A percentile compares a stretch with the other conserved stretches of the same genome.
Evolutionary conservation across 37 sponge, comb jelly and placozoan genomes (phyloP).

Genomic region (Spongilla lacustris): DNA sequence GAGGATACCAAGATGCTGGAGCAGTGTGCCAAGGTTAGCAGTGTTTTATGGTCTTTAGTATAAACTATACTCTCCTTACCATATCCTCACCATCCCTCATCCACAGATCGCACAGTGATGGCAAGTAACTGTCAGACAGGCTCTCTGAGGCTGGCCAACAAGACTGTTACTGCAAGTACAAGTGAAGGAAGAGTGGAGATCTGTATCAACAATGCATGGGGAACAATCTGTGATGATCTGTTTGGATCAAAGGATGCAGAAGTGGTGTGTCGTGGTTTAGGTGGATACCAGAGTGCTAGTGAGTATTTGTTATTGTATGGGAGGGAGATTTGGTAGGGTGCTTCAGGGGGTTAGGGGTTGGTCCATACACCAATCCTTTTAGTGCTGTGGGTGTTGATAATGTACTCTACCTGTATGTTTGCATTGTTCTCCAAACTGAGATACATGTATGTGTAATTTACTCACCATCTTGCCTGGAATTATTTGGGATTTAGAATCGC

Average conservation of each 20-base stretch:
- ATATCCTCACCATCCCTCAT: not conserved
- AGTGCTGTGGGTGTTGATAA: too few relatives aligned
- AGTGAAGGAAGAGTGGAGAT: constrained; percentile 51
- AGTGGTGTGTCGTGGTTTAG: constrained; percentile 43
- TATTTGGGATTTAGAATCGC: too few relatives aligned
- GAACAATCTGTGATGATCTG: constrained; percentile 37
- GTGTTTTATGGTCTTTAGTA: not conserved
- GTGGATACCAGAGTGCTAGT: constrained; percentile 6
- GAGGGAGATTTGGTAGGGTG: too few relatives aligned
- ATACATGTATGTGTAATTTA: too few relatives aligned
- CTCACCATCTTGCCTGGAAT: too few relatives aligned
- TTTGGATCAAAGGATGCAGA: constrained; percentile 31
- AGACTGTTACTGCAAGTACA: not conserved
- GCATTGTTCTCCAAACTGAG: too few relatives aligned
- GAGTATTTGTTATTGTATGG: too few relatives aligned
- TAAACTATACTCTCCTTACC: not conserved
- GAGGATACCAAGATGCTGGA: constrained; percentile 5
- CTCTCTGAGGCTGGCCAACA: constrained; percentile 18
- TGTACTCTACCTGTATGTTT: too few relatives aligned
- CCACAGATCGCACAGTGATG: not conserved
- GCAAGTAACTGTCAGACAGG: constrained; percentile 14
- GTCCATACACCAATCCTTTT: too few relatives aligned
- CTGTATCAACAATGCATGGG: constrained; percentile 57
- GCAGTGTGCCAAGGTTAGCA: constrained; percentile 35
- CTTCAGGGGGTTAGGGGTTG: not conserved